phyloP scores from a whole-genome alignment of 1,140 invertebrate species.

The Mactra quadrangularis region DNA sequence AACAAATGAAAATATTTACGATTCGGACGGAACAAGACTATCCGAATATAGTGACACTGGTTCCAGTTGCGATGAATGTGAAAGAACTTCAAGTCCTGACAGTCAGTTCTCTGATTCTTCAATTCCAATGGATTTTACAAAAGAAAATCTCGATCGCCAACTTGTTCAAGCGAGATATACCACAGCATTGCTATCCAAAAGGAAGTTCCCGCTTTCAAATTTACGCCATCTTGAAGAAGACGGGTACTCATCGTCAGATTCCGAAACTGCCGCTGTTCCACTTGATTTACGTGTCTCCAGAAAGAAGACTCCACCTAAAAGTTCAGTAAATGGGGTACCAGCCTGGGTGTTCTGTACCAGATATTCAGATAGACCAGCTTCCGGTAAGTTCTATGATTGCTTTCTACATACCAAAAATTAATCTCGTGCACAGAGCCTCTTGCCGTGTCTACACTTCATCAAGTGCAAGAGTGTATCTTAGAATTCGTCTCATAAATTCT shows the following conservation, averaged over 20 bases:
- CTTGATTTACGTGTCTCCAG: constrained; percentile 41
- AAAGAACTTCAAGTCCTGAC: background rate
- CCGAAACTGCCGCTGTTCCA: constrained; percentile 20
- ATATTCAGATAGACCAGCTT: constrained; percentile 55
- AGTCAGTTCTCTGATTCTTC: background rate
- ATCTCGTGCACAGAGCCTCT: no score
- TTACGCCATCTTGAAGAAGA: background rate
- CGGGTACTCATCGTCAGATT: constrained; percentile 38
- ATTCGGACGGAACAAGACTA: constrained; percentile 27
- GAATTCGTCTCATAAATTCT: no score
- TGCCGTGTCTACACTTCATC: no score
- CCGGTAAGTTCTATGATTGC: constrained; percentile 22
- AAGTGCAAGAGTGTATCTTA: no score
- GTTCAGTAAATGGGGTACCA: background rate
- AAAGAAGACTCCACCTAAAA: constrained; percentile 36
- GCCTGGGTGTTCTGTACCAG: constrained; percentile 61
- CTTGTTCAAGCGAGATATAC: background rate
- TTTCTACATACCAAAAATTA: no score
- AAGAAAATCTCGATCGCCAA: background rate
- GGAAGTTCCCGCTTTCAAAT: background rate
- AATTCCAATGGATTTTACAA: constrained; percentile 26
- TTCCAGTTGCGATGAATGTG: constrained; percentile 48
- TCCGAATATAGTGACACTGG: constrained; percentile 35
- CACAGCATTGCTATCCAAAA: no score
- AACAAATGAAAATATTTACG: background rate